Conservation (phyloP, 2,888 invertebrate species). For the Melanargia galathea region DNA sequence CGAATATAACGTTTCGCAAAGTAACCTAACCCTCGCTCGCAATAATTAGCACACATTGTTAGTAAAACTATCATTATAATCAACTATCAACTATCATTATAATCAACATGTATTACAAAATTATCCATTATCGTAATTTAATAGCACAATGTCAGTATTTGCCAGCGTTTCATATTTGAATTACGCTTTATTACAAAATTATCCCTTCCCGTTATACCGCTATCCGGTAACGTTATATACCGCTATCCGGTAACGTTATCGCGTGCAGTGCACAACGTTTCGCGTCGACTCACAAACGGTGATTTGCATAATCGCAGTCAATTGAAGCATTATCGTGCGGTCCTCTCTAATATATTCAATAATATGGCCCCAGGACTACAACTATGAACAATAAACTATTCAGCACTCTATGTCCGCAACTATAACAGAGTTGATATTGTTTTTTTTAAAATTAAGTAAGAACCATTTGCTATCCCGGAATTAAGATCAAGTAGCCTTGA, state of each 20-base stretch:
- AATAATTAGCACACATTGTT: not conserved
- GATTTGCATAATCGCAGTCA: slow-evolving; percentile 34
- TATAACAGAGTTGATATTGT: not conserved
- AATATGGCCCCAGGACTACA: slow-evolving; percentile 14
- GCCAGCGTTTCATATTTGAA: slow-evolving; percentile 13
- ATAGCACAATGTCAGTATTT: slow-evolving; percentile 12
- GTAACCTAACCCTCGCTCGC: too few relatives aligned
- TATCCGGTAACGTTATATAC: slow-evolving; percentile 3
- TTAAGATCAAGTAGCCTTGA: too few relatives aligned
- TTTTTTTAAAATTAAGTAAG: too few relatives aligned
- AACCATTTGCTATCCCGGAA: too few relatives aligned
- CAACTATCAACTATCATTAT: not conserved
- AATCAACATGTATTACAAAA: slow-evolving; percentile 13
- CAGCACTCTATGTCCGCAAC: not conserved
- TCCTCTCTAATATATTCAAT: slow-evolving; percentile 31
- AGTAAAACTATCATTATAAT: not conserved
- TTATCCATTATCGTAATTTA: slow-evolving; percentile 16
- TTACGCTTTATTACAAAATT: slow-evolving; percentile 16
- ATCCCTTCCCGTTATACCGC: slow-evolving; percentile 6
- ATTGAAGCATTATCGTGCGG: slow-evolving; percentile 33
- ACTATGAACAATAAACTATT: too few relatives aligned
- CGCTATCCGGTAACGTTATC: slow-evolving; percentile 18
- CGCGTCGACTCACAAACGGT: slow-evolving; percentile 11
- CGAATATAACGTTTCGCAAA: too few relatives aligned
- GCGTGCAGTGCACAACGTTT: slow-evolving; percentile 3